Base-by-base conservation (phyloP, 64 coral and sea anemone genomes). In the Acropora yongei region DNA sequence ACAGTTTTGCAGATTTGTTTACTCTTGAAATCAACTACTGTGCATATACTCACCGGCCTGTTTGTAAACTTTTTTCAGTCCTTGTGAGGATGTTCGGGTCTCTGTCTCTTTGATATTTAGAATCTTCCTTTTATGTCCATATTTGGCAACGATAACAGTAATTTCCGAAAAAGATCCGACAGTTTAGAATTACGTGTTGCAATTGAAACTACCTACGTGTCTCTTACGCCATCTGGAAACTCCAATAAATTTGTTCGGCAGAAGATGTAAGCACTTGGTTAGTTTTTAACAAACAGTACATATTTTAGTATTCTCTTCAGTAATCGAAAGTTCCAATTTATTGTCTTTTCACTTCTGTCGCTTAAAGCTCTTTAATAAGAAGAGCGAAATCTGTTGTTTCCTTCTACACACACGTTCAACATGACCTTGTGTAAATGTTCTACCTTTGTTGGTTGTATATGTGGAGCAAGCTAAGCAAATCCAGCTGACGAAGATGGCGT, bases 401-500 rank as follows among this genome's bases (percentile, higher is more conserved):
- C 30, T 30, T 30, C 30, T 30, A 30, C 30, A 30, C 30, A 30
- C 30, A 0, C 30, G 8, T 65, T 16, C 60, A 10, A 65, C 60
- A 65, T 65, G 60, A 16, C 60, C 60, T 65, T 82, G 50, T 82
- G 80, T 61, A 58, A 58, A 82, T 82, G 58, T 82, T 82, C 80
- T 49, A 82, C 50, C 49, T 61, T 57, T 82, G 80, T 61, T 8
- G 80, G 49, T 47, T 47, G 50, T 18, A 82, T 30, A 57, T 82
- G 80, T 82, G 80, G 80, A n/a, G 80, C 80, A 12, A 82, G 80
- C 40, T 82, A 47, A 82, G 80, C 41, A 57, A 82, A 82, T 82
- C 80, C 80, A 58, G 80, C 80, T 47, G 40, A 82, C 19, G 60
- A 40, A 82, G 80, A 82, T 40, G 50, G 80, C 60, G 14, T 82